These are phyloP conservation scores for Cheirogaleus medius DNA, from an alignment of 2,113 vertebrate genomes.

Conservation along the genomic window DNA sequence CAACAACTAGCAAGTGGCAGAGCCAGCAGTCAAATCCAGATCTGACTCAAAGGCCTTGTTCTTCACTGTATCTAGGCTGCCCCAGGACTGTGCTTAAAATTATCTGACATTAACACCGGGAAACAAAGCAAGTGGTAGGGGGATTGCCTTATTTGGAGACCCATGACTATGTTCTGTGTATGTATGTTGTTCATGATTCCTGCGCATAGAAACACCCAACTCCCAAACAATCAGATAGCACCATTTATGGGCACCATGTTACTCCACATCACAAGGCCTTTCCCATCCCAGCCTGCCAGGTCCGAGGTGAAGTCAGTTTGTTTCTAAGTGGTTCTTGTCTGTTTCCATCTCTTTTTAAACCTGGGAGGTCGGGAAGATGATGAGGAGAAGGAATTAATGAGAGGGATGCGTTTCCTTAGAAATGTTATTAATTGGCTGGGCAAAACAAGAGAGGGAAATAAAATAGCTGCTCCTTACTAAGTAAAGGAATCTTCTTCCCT, in stretches of 20 bases:
- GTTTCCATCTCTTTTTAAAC: conserved; percentile 77
- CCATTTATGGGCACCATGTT: background rate
- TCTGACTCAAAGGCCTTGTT: background rate
- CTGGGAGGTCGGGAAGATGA: conserved; percentile 59
- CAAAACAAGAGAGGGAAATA: conserved; percentile 81
- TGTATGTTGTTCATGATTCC: background rate
- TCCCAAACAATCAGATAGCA: background rate
- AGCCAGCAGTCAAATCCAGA: background rate
- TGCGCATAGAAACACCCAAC: background rate
- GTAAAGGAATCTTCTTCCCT: conserved; percentile 79
- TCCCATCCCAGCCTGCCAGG: conserved; percentile 57
- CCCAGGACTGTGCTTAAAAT: background rate
- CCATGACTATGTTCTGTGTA: background rate
- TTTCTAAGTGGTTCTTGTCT: background rate
- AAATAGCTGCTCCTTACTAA: conserved; percentile 79
- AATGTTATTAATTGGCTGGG: conserved; percentile 80
- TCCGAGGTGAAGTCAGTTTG: conserved; percentile 57
- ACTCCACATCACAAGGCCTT: conserved; percentile 23
- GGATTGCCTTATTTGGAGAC: background rate
- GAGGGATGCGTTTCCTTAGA: conserved; percentile 76
- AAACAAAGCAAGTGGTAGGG: background rate
- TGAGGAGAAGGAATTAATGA: conserved; percentile 59
- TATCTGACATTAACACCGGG: background rate
- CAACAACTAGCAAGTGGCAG: background rate
- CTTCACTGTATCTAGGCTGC: background rate